Evolutionary conservation across 2,797 vertebrate species (phyloP), one percentile per base, ranked within the genome.

Genomic region (Pithecia hirsuta): DNA sequence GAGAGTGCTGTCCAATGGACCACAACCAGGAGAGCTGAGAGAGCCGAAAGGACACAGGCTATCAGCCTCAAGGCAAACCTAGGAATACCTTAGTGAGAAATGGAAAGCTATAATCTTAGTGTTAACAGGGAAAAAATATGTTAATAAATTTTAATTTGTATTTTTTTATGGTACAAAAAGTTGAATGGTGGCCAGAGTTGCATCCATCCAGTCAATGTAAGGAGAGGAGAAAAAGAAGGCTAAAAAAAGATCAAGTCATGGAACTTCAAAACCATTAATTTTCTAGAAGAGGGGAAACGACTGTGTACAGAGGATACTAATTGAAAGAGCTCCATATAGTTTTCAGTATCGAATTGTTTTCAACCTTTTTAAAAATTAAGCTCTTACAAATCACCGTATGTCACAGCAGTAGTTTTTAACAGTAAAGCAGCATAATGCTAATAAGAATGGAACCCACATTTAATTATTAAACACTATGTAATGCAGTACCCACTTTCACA

Each of bases 331-430:
- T 83, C 41, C 19, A 81, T 48, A 57, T 33, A 28, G 72, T 78
- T 91, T 94, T 95, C 52, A 70, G 13, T 24, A 78, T 22, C 90
- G 52, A 96, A 91, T 85, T 82, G 9, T 59, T 67, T 94, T 91
- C 36, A 79, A 14, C 72, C 5, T 26, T 79, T 88, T 52, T 80
- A 59, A 55, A 19, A 64, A 86, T 59, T 55, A 87, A 86, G 7
- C 19, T 50, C 44, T 90, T 36, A 88, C 26, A n/a, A 48, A 67
- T 91, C 28, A 36, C 28, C 33, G 5, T 75, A 55, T 67, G 28
- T 67, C 20, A 41, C 55, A 75, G 80, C n/a, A 52, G 39, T 75
- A 48, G 20, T 91, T 96, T 90, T 90, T 83, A 93, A n/a, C 12
- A 55, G 28, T 36, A 55, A 76, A 80, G n/a, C 52, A 59, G 5